Base-by-base conservation (phyloP, 2,888 invertebrate genomes). In the Pomacea canaliculata region DNA sequence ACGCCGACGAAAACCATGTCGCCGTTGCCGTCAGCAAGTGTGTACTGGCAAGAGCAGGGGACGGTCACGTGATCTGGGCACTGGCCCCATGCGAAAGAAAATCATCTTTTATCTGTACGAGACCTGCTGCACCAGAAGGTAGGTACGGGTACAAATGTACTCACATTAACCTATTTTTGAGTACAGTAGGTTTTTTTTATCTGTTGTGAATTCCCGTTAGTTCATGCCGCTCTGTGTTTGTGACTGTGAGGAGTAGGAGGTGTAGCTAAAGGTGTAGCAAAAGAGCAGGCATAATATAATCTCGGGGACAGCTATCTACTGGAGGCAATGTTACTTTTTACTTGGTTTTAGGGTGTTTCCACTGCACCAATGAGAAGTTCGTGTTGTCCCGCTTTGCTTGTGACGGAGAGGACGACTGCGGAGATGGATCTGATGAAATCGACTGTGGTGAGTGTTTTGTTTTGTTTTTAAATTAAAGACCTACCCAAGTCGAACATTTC, bases 321-420 rank as follows among this genome's bases (percentile, higher is more conserved):
- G 10, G 16, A 10, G 12, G 16, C 3, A 56, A 37, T 16, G 51
- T 16, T 56, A 1, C 51, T 2, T 8, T 56, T 16, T 56, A 8
- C 4, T 7, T 56, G 51, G 51, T 56, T 8, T 8, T 16, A 73
- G 73, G 68, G 10, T 59, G 60, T 48, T 73, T 73, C 23, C 73
- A 73, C 68, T 73, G 73, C 68, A 48, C 56, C 59, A 68, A 68
- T 19, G 73, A 67, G 2, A 18, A 48, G 8, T 68, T 68, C 60
- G 73, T 73, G 37, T 27, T 59, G 16, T 19, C 27, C 12, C 5
- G 12, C 13, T 68, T 73, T 23, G 60, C 56, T 18, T 73, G 73
- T 68, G 73, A 73, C 48, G 68, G 66, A 12, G 73, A 73, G 10
- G 73, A 73, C 18, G 68, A 73, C 60, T 73, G 73, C 46, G 73